phyloP scores from a whole-genome alignment of 2,888 invertebrate species.

The Tuberolachnus salignus region DNA sequence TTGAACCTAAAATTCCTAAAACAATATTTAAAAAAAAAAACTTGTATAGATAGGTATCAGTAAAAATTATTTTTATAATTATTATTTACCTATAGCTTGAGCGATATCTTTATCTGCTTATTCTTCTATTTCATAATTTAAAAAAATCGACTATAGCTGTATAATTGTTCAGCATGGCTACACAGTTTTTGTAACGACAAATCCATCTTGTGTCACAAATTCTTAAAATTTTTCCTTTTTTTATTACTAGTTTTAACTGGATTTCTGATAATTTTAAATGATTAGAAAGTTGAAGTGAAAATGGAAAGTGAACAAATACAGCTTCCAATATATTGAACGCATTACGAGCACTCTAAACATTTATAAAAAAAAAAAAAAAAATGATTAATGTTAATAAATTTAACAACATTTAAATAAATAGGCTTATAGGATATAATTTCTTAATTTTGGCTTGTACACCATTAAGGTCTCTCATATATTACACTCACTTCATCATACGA shows the following conservation, averaged over 20 bases:
- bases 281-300: background rate
- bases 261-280: background rate
- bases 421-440: background rate
- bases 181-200: no score
- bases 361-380: no score
- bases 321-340: background rate
- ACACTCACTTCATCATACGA: background rate
- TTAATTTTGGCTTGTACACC: conserved; percentile 4
- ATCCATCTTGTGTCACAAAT: background rate
- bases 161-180: no score
- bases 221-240: background rate
- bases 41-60: no score
- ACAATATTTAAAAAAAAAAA: no score
- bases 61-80: no score
- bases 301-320: background rate
- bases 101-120: no score
- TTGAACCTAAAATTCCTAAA: no score
- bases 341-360: background rate
- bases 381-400: no score
- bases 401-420: background rate
- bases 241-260: background rate
- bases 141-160: no score
- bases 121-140: no score
- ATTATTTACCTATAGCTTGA: no score
- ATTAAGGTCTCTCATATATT: background rate